A percentile compares a stretch with the other conserved stretches of the same genome.
phyloP scores from a whole-genome alignment of 2,888 invertebrate genomes.

The Gastracanthus pulcherrimus region DNA sequence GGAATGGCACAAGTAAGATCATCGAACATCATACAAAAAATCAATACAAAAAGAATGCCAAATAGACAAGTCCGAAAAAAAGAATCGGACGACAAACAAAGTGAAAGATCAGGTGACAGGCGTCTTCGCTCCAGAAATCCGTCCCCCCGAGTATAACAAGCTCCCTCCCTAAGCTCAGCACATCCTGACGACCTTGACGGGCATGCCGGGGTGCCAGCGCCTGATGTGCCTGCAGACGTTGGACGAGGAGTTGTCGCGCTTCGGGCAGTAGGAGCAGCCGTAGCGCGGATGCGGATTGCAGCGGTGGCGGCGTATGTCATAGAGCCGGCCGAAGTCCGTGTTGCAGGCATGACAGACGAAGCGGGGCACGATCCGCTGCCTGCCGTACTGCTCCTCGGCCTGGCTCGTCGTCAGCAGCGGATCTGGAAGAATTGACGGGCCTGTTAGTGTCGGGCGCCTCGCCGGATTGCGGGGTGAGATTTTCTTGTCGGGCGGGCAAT shows the following conservation, averaged over 20 bases:
- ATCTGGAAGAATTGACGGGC: constrained; percentile 29
- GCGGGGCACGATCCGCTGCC: background rate
- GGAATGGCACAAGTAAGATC: too few species aligned
- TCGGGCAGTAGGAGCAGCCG: constrained; percentile 69
- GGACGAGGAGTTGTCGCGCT: constrained; percentile 70
- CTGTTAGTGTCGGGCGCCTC: constrained; percentile 8
- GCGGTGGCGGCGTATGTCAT: constrained; percentile 73
- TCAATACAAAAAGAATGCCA: too few species aligned
- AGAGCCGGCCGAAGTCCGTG: constrained; percentile 72
- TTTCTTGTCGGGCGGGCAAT: too few species aligned
- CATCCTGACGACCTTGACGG: constrained; percentile 70
- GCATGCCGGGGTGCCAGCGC: constrained; percentile 72
- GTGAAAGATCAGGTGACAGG: too few species aligned
- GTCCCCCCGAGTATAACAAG: too few species aligned
- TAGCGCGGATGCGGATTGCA: constrained; percentile 61
- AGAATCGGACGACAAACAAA: too few species aligned
- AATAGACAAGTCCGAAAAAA: too few species aligned
- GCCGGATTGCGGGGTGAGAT: background rate
- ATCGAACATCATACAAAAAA: too few species aligned
- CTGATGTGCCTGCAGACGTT: constrained; percentile 74
- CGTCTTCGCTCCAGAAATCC: too few species aligned
- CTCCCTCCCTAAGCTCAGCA: constrained; percentile 66
- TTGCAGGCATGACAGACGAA: constrained; percentile 62
- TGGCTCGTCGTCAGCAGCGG: too few species aligned
- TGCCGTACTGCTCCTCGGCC: background rate